Conservation (phyloP, 2,113 vertebrate species). For the Gila orcuttii region DNA sequence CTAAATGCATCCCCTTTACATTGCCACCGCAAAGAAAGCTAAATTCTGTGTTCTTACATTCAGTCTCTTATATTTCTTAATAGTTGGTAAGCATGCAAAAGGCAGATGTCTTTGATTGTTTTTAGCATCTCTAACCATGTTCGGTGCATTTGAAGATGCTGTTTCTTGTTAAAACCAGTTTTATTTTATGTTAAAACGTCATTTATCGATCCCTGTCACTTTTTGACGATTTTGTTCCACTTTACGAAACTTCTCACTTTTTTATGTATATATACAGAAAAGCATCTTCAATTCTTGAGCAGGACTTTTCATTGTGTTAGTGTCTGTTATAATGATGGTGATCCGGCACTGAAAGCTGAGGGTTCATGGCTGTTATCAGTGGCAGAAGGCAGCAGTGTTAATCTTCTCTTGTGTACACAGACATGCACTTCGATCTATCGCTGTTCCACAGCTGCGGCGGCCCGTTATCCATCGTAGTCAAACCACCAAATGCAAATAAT, state of each 20-base stretch:
- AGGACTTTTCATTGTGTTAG: not conserved
- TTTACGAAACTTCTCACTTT: too few species aligned
- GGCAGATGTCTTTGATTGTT: not conserved
- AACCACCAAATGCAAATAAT: not conserved
- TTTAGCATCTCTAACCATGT: not conserved
- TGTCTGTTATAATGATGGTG: conserved; percentile 6
- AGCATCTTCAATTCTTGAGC: not conserved
- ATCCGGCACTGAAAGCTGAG: not conserved
- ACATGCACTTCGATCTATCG: conserved; percentile 1
- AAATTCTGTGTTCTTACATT: too few species aligned
- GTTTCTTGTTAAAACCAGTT: too few species aligned
- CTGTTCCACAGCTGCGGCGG: not conserved
- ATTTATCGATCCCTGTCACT: too few species aligned
- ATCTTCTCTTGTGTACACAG: conserved; percentile 9
- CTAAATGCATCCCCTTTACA: too few species aligned
- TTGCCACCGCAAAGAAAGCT: too few species aligned
- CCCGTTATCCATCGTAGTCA: not conserved
- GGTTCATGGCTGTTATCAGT: conserved; percentile 10
- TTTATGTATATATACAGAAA: not conserved
- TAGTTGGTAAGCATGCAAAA: too few species aligned
- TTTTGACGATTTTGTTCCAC: too few species aligned
- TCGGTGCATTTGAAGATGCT: too few species aligned
- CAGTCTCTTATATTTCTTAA: too few species aligned
- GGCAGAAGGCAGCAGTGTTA: conserved; percentile 4
- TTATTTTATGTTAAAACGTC: too few species aligned